Base-by-base conservation (phyloP, 2,797 vertebrate genomes). In the Discoglossus pictus region DNA sequence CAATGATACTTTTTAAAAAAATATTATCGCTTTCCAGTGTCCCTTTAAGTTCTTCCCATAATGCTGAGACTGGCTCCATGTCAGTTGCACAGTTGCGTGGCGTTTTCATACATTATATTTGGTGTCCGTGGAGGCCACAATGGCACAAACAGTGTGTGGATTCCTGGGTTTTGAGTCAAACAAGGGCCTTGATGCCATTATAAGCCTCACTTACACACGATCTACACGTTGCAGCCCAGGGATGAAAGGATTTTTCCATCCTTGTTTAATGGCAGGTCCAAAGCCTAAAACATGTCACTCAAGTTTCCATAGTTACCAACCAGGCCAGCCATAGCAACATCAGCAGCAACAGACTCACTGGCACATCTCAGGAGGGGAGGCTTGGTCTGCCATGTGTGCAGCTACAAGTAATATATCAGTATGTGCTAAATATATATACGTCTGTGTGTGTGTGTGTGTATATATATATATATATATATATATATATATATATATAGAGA, bases 231-330 rank as follows among this genome's bases (percentile, higher is more conserved):
- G 13, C 25, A 61, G 25, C 25, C 7, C 42, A 31, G 16, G 7
- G 24, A 42, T 23, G 17, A 47, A 36, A 34, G 15, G 31, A 47
- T 62, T 10, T 62, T 50, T 17, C 46, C 20, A 40, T 18, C 21
- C 18, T 38, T 16, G 11, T 61, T 46, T 48, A 61, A 48, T 61
- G 27, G 59, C 51, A 17, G 13, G 46, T 12, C 60, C 31, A 51
- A 62, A 62, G 13, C 60, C 46, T 39, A 16, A 61, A 51, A 50
- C 23, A 38, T 50, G 46, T 51, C 60, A 51, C 46, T 62, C 35
- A 62, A 20, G 46, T 62, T 62, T 51, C 44, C 60, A 50, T 50
- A 40, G 44, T 16, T 16, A 62, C 60, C 44, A 62, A 40, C 44
- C 34, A 62, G 10, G 51, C 60, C 44, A 62, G 27, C 44, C 34